Evolutionary conservation across 2,797 vertebrate genomes (phyloP).

Genomic region (Paedocypris micromegethes): DNA sequence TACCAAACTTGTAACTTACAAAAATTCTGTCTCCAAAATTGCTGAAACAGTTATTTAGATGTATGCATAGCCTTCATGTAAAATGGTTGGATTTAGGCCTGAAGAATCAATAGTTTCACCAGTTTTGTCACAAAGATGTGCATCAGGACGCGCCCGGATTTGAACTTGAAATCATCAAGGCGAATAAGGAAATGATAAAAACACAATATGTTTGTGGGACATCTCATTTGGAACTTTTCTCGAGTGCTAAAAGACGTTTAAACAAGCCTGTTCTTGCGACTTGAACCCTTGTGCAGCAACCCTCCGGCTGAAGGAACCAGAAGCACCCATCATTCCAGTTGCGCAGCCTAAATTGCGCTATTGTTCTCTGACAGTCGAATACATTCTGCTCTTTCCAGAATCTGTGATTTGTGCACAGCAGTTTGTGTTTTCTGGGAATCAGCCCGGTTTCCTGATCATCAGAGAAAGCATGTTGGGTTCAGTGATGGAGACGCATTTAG

Average conservation of each 20-base stretch:
- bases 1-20: neutral
- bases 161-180: slow-evolving; percentile 35
- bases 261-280: slow-evolving; percentile 61
- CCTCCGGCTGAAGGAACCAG: slow-evolving; percentile 37
- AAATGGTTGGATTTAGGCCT: slow-evolving; percentile 7
- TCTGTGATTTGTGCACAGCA: slow-evolving; percentile 26
- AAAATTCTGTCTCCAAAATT: neutral
- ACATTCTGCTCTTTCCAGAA: slow-evolving; percentile 40
- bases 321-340: slow-evolving; percentile 56
- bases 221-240: slow-evolving; percentile 24
- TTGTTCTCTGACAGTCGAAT: slow-evolving; percentile 57
- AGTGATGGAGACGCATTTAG: slow-evolving; percentile 32
- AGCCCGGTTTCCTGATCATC: slow-evolving; percentile 41
- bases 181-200: slow-evolving; percentile 65
- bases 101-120: neutral
- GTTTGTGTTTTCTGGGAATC: slow-evolving; percentile 36
- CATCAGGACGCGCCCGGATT: too few relatives aligned
- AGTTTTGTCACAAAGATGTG: too few relatives aligned
- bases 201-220: slow-evolving; percentile 56
- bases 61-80: slow-evolving; percentile 5
- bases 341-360: slow-evolving; percentile 54
- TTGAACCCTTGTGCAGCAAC: slow-evolving; percentile 47
- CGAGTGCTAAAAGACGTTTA: slow-evolving; percentile 34
- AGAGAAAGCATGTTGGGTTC: slow-evolving; percentile 20
- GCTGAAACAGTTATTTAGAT: slow-evolving; percentile 27